Conservation (phyloP, 2,113 vertebrate species). For the Proteles cristata region DNA sequence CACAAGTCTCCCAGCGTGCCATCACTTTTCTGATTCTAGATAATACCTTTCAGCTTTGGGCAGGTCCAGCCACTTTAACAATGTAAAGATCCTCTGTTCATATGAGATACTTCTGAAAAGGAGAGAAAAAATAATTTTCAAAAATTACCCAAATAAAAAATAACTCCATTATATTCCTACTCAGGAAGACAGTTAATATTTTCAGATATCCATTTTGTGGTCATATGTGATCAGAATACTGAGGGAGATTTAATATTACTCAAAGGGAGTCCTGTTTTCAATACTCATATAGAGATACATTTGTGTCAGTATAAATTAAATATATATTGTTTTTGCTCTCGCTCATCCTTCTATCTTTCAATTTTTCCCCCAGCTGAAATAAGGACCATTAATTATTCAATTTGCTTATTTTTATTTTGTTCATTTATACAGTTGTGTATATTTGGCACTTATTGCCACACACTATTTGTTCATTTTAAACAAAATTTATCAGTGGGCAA, state of each 20-base stretch:
- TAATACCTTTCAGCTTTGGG: slow-evolving; percentile 84
- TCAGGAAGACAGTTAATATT: not conserved
- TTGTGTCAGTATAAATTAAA: not conserved
- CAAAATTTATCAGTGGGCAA: not conserved
- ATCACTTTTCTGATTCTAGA: not conserved
- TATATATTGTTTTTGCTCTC: not conserved
- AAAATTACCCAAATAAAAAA: not conserved
- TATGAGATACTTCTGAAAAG: slow-evolving; percentile 76
- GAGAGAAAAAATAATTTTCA: not conserved
- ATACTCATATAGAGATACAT: not conserved
- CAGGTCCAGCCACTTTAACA: slow-evolving; percentile 88
- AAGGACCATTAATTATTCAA: not conserved
- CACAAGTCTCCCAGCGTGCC: not conserved
- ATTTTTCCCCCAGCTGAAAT: not conserved
- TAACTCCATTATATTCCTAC: not conserved
- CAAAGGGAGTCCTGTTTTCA: not conserved
- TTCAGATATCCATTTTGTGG: not conserved
- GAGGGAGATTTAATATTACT: not conserved
- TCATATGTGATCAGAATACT: not conserved
- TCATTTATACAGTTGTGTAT: not conserved
- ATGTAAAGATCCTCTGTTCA: slow-evolving; percentile 82
- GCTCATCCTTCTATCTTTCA: not conserved
- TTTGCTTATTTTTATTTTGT: not conserved
- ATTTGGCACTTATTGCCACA: not conserved
- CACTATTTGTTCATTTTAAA: not conserved